Conservation (phyloP, 2,113 vertebrate species). For the Mastomys natalensis region DNA sequence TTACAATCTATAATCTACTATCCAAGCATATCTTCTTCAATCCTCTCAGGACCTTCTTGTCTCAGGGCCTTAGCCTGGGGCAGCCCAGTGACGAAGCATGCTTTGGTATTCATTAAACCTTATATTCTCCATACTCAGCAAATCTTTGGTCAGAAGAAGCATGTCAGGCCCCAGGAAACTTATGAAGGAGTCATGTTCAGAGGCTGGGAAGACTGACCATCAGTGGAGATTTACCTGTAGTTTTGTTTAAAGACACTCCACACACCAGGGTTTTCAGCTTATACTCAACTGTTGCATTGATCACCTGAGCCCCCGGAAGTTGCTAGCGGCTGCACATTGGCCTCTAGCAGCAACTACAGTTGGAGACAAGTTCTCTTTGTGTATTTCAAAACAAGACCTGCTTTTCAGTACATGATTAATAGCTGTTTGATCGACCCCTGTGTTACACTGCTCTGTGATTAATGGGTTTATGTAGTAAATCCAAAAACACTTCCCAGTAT, state of each 20-base stretch:
- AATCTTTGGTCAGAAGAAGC: fast-evolving
- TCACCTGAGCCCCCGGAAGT: too few species aligned
- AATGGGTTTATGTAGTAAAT: not conserved
- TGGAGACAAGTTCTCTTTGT: too few species aligned
- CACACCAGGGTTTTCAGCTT: fast-evolving
- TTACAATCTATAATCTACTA: not conserved
- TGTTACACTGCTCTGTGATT: not conserved
- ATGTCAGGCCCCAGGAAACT: fast-evolving
- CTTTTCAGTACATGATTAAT: fast-evolving
- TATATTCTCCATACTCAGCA: too few species aligned
- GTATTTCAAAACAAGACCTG: not conserved
- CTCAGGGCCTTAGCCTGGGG: too few species aligned
- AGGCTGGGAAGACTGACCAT: not conserved
- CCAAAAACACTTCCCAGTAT: not conserved
- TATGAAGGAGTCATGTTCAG: not conserved
- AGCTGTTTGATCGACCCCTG: fast-evolving
- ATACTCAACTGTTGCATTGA: fast-evolving
- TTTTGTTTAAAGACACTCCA: not conserved
- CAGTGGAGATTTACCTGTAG: not conserved
- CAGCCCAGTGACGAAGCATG: fast-evolving
- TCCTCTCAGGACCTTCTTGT: too few species aligned
- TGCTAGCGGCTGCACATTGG: fast-evolving
- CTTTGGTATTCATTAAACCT: not conserved
- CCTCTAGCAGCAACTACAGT: too few species aligned
- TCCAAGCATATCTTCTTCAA: not conserved